phyloP scores from a whole-genome alignment of 2,888 invertebrate species.

The Coenonympha arcania region DNA sequence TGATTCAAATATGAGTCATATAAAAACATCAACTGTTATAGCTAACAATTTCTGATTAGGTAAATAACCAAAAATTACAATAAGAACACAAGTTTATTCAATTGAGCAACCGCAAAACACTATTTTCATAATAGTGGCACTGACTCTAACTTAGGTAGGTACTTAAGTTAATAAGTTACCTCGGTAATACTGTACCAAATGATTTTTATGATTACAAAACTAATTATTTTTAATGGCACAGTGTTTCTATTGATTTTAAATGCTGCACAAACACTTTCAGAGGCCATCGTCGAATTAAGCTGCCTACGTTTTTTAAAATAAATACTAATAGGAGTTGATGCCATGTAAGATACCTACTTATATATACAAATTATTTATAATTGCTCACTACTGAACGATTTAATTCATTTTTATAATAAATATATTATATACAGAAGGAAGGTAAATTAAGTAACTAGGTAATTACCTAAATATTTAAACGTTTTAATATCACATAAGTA shows the following conservation, averaged over 20 bases:
- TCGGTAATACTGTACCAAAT: constrained; percentile 26
- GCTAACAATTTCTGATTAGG: constrained; percentile 1
- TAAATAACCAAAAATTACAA: background rate
- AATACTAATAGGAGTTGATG: constrained; percentile 8
- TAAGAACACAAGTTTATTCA: constrained; percentile 1
- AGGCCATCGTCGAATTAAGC: background rate
- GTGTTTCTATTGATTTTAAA: constrained; percentile 13
- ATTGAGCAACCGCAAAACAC: constrained; percentile 25
- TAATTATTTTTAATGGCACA: constrained; percentile 22
- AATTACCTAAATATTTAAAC: constrained; percentile 35
- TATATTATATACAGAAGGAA: constrained; percentile 63
- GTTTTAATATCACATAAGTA: constrained; percentile 72
- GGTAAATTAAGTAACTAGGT: constrained; percentile 59
- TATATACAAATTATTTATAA: constrained; percentile 10
- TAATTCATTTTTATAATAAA: constrained; percentile 31
- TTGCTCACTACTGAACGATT: constrained; percentile 12
- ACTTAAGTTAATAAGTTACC: constrained; percentile 22
- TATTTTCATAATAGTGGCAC: constrained; percentile 12
- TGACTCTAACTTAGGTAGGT: constrained; percentile 8
- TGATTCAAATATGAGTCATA: too few species aligned
- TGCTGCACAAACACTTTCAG: constrained; percentile 3
- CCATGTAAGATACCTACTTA: constrained; percentile 15
- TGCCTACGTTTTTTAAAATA: constrained; percentile 2
- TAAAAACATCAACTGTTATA: too few species aligned
- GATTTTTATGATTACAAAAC: constrained; percentile 17